Evolutionary conservation across 2,113 vertebrate species (phyloP), one percentile per base, ranked within the genome.

Genomic region (Mobula hypostoma): DNA sequence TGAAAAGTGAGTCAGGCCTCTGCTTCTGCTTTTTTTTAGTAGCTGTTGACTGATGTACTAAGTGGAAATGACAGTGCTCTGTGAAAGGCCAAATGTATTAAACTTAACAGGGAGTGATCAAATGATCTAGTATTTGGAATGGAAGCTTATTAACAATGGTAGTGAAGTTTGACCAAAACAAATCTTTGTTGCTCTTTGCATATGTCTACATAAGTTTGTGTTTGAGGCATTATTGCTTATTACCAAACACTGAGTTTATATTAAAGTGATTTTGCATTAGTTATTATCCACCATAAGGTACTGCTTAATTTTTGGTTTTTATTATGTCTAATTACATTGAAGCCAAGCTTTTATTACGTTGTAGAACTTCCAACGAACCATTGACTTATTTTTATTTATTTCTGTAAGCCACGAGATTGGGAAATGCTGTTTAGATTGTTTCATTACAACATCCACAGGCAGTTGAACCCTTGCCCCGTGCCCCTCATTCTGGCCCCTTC

Each of bases 11-110:
- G 58, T 48, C 29, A 27, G 68, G 56, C 32, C 61, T 8, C 70
- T 58, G 32, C 56, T 80, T 8, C 68, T 58, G 48, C 48, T 36
- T 40, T 93, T 76, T 80, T 58, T 79, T 82, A 29, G 21, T 66
- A 74, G 80, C 94, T 66, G 82, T 94, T 40, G 79, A 87, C 56
- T 0, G 21, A 61, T 0, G 7, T 94, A 4, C 0, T 95, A 94
- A 94, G 94, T 94, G 95, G 95, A 85, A 94, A 0, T 88, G 95
- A 95, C 94, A 66, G 9, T 95, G 95, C 90, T 94, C 76, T 7
- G 72, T 36, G 94, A 83, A n/a, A 94, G 79, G 66, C 94, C 94
- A 94, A 95, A 95, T 94, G 27, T 94, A 48, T 70, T 68, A 83
- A 94, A 88, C 94, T 94, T 94, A n/a, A 87, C 79, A 32, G 63